phyloP scores from a whole-genome alignment of 2,888 invertebrate species.

The Pinctada fucata region DNA sequence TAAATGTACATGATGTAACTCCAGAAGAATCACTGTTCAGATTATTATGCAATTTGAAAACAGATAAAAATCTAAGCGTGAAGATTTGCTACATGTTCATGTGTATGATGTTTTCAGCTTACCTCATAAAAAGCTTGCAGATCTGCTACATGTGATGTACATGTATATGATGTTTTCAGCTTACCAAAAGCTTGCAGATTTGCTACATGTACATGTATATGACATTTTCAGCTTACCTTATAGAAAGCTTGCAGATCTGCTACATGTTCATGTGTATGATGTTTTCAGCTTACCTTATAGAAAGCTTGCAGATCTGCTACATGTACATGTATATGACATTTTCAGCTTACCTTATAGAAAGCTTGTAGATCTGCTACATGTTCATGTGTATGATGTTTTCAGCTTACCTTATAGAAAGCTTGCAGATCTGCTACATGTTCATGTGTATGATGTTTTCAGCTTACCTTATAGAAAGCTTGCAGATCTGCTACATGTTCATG shows the following conservation, averaged over 20 bases:
- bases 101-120: not conserved
- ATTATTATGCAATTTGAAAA: too few relatives aligned
- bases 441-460: not conserved
- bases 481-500: conserved; percentile 84
- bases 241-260: conserved; percentile 88
- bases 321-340: not conserved
- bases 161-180: not conserved
- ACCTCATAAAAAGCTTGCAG: conserved; percentile 85
- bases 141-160: conserved; percentile 82
- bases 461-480: conserved; percentile 82
- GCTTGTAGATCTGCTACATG: conserved; percentile 87
- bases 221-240: conserved; percentile 75
- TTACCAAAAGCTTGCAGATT: conserved; percentile 86
- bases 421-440: conserved; percentile 86
- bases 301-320: conserved; percentile 88
- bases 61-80: too few relatives aligned
- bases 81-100: too few relatives aligned
- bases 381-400: not conserved
- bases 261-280: conserved; percentile 74
- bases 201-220: conserved; percentile 78
- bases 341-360: conserved; percentile 80
- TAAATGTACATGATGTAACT: too few relatives aligned
- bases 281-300: conserved; percentile 78
- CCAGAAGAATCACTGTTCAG: too few relatives aligned
- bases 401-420: conserved; percentile 80